Conservation (phyloP, 2,888 invertebrate genomes). For the Noctua pronuba region DNA sequence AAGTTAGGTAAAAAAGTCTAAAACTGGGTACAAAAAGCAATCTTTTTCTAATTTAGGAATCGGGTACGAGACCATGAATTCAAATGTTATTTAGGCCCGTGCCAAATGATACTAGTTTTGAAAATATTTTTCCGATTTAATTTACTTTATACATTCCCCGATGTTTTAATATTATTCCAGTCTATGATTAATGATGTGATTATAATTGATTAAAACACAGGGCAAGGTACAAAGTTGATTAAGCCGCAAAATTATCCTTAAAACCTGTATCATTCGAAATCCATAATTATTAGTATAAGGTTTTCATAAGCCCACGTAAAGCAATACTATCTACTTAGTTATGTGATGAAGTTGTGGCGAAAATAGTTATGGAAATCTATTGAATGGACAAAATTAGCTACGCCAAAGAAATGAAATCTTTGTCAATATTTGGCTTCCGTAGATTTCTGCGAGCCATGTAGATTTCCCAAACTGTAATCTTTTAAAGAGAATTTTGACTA, state of each 20-base stretch:
- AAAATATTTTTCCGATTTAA: constrained; percentile 4
- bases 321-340: constrained; percentile 17
- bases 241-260: constrained; percentile 2
- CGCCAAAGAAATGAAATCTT: neutral
- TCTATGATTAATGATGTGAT: neutral
- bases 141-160: constrained; percentile 5
- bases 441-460: neutral
- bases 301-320: constrained; percentile 25
- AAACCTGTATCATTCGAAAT: constrained; percentile 3
- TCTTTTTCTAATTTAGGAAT: constrained; percentile 2
- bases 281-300: neutral
- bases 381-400: constrained; percentile 1
- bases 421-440: neutral
- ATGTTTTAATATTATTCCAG: constrained; percentile 15
- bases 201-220: constrained; percentile 31
- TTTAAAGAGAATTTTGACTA: neutral
- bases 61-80: neutral
- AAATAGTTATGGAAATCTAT: neutral
- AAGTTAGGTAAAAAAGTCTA: neutral
- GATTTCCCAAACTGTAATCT: neutral
- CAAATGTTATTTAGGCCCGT: neutral
- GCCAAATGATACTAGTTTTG: constrained; percentile 3
- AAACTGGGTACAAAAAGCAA: neutral
- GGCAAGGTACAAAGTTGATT: neutral
- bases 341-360: constrained; percentile 18